These are phyloP conservation scores for Tragelaphus imberbis DNA, from an alignment of 2,113 vertebrate species.

Conservation along the genomic window DNA sequence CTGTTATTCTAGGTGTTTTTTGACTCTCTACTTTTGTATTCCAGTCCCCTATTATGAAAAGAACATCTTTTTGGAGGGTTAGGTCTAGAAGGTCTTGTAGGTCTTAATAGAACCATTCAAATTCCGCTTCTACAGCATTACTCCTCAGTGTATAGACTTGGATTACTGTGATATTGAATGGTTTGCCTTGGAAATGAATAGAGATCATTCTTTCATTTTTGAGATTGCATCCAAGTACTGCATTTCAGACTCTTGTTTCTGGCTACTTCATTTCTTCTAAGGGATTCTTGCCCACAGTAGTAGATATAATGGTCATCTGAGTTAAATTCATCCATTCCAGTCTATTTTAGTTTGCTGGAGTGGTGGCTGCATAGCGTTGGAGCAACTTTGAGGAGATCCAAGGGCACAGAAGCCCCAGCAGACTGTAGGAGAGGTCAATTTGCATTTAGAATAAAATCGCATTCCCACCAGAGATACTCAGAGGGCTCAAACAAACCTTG, in stretches of 20 bases:
- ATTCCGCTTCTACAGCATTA: too few species aligned
- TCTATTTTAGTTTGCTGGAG: not conserved
- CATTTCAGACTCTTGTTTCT: not conserved
- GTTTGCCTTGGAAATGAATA: not conserved
- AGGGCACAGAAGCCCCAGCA: not conserved
- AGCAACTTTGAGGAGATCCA: not conserved
- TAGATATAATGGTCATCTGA: not conserved
- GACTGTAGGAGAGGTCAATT: not conserved
- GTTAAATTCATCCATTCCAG: not conserved
- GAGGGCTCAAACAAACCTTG: not conserved
- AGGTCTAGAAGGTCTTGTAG: too few species aligned
- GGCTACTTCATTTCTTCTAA: not conserved
- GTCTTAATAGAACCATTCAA: too few species aligned
- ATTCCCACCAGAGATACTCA: not conserved
- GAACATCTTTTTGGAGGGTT: too few species aligned
- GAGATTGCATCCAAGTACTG: not conserved
- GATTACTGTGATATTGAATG: too few species aligned
- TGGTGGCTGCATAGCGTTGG: rapidly evolving
- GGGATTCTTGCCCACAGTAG: not conserved
- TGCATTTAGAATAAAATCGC: not conserved
- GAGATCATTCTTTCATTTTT: not conserved
- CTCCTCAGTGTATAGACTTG: too few species aligned
- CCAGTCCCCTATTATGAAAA: too few species aligned
- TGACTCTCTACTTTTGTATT: too few species aligned
- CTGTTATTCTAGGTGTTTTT: too few species aligned